Evolutionary conservation across 2,797 vertebrate genomes (phyloP).

Genomic region (Xerus rutilus): DNA sequence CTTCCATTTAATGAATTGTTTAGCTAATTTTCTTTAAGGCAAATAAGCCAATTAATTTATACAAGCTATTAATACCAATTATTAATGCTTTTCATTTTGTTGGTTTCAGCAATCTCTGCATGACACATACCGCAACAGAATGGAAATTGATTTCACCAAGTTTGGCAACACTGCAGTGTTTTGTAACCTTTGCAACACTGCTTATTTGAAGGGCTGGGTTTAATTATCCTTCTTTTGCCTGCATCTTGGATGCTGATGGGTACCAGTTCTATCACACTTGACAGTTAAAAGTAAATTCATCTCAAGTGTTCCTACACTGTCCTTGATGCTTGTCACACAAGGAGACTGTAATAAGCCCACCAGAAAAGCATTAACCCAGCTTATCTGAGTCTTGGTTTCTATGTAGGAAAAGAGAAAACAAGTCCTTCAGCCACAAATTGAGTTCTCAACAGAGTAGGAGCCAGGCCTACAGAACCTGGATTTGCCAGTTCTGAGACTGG

Average conservation of each 20-base stretch:
- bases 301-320: conserved; percentile 47
- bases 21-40: conserved; percentile 66
- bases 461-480: neutral
- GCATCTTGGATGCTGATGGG: conserved; percentile 64
- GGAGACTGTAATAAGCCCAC: conserved; percentile 60
- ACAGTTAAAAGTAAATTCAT: conserved; percentile 79
- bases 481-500: neutral
- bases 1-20: conserved; percentile 63
- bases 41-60: conserved; percentile 78
- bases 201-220: conserved; percentile 72
- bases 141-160: conserved; percentile 79
- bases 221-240: conserved; percentile 67
- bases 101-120: conserved; percentile 77
- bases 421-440: neutral
- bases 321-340: conserved; percentile 71
- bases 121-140: conserved; percentile 69
- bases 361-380: conserved; percentile 54
- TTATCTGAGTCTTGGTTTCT: neutral
- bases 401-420: neutral
- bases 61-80: conserved; percentile 80
- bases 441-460: neutral
- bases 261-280: conserved; percentile 72
- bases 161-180: conserved; percentile 67
- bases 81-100: conserved; percentile 81
- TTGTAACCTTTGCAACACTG: conserved; percentile 70